Conservation (phyloP, 2,888 invertebrate genomes). For the Iselma pallidipennis region DNA sequence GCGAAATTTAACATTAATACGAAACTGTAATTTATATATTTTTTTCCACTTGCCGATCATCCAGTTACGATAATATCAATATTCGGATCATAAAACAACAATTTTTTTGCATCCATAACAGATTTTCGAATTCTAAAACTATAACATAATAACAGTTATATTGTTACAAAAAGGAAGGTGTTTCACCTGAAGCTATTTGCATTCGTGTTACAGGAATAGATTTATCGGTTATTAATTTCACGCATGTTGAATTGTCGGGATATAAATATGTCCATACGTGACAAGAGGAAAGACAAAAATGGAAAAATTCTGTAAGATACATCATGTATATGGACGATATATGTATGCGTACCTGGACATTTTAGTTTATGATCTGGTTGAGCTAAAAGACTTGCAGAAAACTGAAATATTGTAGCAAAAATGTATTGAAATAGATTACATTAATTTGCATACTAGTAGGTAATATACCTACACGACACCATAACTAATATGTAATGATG, state of each 20-base stretch:
- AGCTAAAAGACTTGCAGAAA: background rate
- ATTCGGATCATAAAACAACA: too few relatives aligned
- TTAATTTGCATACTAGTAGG: background rate
- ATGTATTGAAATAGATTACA: too few relatives aligned
- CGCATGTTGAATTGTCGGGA: slow-evolving; percentile 1
- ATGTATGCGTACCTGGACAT: background rate
- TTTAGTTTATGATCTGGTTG: background rate
- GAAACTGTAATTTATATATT: too few relatives aligned
- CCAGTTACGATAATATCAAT: too few relatives aligned
- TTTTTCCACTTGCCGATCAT: too few relatives aligned
- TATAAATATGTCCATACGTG: background rate
- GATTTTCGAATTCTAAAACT: too few relatives aligned
- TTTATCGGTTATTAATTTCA: slow-evolving; percentile 20
- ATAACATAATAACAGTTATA: background rate
- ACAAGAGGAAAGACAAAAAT: background rate
- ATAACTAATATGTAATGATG: background rate
- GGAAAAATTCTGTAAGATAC: too few relatives aligned
- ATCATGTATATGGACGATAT: background rate
- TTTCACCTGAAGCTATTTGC: slow-evolving; percentile 7
- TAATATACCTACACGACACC: too few relatives aligned
- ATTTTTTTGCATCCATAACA: too few relatives aligned
- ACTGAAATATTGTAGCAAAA: background rate
- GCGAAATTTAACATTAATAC: too few relatives aligned
- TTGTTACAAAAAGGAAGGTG: background rate
- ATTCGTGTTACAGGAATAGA: slow-evolving; percentile 1